These are phyloP conservation scores for Calycopis cecrops DNA, from an alignment of 1,140 invertebrate genomes.

Conservation along the genomic window DNA sequence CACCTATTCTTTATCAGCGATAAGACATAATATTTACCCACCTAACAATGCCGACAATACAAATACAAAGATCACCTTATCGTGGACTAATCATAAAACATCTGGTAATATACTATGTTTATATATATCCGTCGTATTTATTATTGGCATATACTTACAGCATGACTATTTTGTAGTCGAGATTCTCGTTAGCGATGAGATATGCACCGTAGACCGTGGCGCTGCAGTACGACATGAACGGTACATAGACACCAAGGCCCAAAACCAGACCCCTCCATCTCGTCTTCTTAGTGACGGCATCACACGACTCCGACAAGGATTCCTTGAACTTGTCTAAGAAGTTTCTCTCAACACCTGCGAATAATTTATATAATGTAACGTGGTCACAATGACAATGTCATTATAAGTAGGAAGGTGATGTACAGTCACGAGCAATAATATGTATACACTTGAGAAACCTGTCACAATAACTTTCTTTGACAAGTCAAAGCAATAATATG, in stretches of 20 bases:
- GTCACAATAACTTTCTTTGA: too few relatives aligned
- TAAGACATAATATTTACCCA: too few relatives aligned
- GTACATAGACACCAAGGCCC: constrained; percentile 81
- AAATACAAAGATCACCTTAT: background rate
- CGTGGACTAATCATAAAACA: background rate
- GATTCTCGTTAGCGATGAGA: constrained; percentile 78
- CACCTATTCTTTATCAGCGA: too few relatives aligned
- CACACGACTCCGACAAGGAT: constrained; percentile 71
- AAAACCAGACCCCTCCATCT: constrained; percentile 81
- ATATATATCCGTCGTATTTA: background rate
- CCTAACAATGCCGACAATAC: background rate
- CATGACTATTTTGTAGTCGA: constrained; percentile 83
- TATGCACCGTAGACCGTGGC: constrained; percentile 84
- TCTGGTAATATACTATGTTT: background rate
- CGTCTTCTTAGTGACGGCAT: constrained; percentile 76
- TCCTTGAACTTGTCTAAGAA: constrained; percentile 78
- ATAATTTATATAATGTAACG: too few relatives aligned
- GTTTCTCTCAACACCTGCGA: constrained; percentile 68
- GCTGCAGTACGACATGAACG: constrained; percentile 84
- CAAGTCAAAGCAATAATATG: too few relatives aligned
- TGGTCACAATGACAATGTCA: too few relatives aligned
- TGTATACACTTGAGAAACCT: too few relatives aligned
- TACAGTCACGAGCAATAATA: too few relatives aligned
- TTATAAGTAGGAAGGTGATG: too few relatives aligned
- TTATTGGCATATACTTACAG: constrained; percentile 74